Conservation (phyloP, 2,113 vertebrate species). For the Brachirus orientalis region DNA sequence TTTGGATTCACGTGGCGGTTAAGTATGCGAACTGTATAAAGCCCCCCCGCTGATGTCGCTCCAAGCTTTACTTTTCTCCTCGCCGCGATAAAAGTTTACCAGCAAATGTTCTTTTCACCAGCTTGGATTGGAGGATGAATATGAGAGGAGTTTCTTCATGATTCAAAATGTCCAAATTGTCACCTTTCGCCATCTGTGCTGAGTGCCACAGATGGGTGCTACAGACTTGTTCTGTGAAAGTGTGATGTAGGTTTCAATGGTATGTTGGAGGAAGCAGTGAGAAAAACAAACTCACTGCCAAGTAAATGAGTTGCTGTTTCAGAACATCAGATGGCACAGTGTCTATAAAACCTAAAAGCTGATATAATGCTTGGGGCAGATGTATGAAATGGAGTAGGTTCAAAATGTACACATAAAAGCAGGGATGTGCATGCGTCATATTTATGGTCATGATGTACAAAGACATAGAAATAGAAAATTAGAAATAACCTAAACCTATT, state of each 20-base stretch:
- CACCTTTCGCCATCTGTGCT: conserved; percentile 42
- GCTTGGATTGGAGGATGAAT: conserved; percentile 24
- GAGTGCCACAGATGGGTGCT: conserved; percentile 36
- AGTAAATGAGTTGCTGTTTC: not conserved
- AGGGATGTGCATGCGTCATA: not conserved
- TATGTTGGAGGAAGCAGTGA: conserved; percentile 14
- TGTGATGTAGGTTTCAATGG: conserved; percentile 26
- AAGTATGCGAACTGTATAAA: conserved; percentile 19
- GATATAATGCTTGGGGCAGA: not conserved
- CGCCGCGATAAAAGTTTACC: conserved; percentile 20
- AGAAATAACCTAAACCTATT: too few species aligned
- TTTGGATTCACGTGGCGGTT: conserved; percentile 25
- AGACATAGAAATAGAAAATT: too few species aligned
- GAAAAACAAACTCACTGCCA: conserved; percentile 18
- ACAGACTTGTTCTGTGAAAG: conserved; percentile 15
- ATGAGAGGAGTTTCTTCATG: conserved; percentile 9
- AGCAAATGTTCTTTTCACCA: conserved; percentile 1
- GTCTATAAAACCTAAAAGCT: not conserved
- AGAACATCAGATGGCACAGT: not conserved
- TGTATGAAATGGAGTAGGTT: not conserved
- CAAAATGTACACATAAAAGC: not conserved
- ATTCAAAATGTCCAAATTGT: conserved; percentile 35
- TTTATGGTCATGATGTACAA: too few species aligned
- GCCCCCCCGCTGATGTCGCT: conserved; percentile 26
- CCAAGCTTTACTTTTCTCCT: conserved; percentile 17